phyloP scores from a whole-genome alignment of 2,888 invertebrate species.

The Spilarctia lutea region DNA sequence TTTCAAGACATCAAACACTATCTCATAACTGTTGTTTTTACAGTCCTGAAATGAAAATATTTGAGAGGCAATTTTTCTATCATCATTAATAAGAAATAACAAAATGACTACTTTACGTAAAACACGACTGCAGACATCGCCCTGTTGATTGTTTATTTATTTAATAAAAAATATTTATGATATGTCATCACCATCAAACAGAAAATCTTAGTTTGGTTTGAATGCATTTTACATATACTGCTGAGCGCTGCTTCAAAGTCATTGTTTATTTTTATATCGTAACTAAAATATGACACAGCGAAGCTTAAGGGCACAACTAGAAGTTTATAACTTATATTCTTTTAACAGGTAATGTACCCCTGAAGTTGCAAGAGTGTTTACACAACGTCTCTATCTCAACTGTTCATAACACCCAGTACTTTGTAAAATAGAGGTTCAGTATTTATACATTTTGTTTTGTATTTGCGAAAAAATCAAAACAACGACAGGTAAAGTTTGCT shows the following conservation, averaged over 20 bases:
- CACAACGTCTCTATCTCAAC: not conserved
- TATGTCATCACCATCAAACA: not conserved
- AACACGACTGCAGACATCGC: not conserved
- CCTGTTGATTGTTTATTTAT: constrained; percentile 1
- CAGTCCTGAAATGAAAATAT: not conserved
- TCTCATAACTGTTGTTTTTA: not conserved
- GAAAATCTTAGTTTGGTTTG: not conserved
- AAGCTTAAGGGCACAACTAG: no score
- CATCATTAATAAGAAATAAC: not conserved
- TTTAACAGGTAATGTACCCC: no score
- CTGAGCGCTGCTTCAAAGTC: no score
- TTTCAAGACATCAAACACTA: not conserved
- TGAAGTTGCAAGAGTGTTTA: no score
- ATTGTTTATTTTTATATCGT: no score
- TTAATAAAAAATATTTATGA: not conserved
- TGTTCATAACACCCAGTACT: not conserved
- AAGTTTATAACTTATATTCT: no score
- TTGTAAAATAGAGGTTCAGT: not conserved
- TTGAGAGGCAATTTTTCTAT: not conserved
- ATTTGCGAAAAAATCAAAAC: not conserved
- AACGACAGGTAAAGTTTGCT: not conserved
- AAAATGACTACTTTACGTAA: not conserved
- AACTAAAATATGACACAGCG: no score
- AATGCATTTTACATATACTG: no score
- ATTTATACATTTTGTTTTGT: no score